phyloP scores from a whole-genome alignment of 2,797 vertebrate species.

The Sebastiscus tertius region DNA sequence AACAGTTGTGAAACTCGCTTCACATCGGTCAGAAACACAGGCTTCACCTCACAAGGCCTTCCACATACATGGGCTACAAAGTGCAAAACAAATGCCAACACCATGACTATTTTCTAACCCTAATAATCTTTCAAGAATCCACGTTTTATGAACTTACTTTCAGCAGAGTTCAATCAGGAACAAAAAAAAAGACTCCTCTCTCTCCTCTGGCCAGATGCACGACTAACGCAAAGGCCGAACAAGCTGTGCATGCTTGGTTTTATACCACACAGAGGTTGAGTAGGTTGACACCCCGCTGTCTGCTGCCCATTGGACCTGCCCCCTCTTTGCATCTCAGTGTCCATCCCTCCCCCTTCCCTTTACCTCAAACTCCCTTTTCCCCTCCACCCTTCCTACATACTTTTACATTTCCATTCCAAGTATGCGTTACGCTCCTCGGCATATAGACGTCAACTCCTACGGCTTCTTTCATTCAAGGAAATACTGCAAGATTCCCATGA shows the following conservation, averaged over 20 bases:
- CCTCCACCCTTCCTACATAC: background rate
- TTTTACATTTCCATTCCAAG: conserved; percentile 20
- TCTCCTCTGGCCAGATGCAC: conserved; percentile 15
- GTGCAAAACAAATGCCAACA: background rate
- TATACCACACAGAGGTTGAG: conserved; percentile 30
- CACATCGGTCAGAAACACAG: background rate
- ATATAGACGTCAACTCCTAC: background rate
- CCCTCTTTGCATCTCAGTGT: conserved; percentile 20
- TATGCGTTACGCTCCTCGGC: background rate
- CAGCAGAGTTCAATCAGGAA: background rate
- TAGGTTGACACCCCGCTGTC: conserved; percentile 28
- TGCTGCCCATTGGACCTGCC: conserved; percentile 34
- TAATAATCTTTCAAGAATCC: background rate
- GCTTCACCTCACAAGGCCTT: background rate
- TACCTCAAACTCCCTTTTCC: background rate
- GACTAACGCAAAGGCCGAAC: background rate
- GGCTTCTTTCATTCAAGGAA: background rate
- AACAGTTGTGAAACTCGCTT: background rate
- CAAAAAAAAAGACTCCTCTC: background rate
- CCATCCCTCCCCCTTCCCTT: conserved; percentile 32
- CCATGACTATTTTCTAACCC: no score
- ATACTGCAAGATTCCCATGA: background rate
- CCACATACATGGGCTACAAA: background rate
- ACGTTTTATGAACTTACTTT: conserved; percentile 35
- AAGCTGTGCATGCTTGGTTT: conserved; percentile 21